These are phyloP conservation scores for Lophotis ruficrista DNA, from an alignment of 2,113 vertebrate species.

Conservation along the genomic window DNA sequence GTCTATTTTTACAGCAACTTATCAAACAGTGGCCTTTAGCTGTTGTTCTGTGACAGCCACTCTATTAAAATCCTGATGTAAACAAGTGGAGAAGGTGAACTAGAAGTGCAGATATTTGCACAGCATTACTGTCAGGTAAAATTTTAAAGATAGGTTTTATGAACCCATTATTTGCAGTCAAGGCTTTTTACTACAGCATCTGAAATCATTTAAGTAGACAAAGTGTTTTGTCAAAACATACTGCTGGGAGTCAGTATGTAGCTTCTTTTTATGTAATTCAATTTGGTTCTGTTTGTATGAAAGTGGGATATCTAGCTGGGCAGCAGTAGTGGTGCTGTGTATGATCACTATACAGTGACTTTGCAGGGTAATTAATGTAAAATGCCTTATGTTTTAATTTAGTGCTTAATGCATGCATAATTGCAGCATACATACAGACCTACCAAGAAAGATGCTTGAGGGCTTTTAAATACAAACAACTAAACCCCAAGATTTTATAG, in stretches of 20 bases:
- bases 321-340: conserved; percentile 50
- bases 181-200: conserved; percentile 83
- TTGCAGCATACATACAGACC: conserved; percentile 45
- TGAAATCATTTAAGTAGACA: conserved; percentile 87
- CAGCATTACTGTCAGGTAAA: conserved; percentile 84
- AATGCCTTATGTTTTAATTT: conserved; percentile 74
- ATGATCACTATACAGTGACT: conserved; percentile 69
- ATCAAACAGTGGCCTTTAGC: conserved; percentile 82
- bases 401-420: conserved; percentile 67
- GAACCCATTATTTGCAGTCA: conserved; percentile 84
- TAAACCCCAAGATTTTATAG: not conserved
- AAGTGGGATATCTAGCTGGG: conserved; percentile 76
- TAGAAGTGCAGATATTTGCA: conserved; percentile 81
- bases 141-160: conserved; percentile 84
- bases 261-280: conserved; percentile 82
- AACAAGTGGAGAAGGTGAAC: conserved; percentile 83
- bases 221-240: conserved; percentile 85
- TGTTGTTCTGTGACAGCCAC: conserved; percentile 81
- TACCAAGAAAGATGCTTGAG: conserved; percentile 14
- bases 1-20: conserved; percentile 80
- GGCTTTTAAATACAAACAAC: conserved; percentile 17
- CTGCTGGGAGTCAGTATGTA: conserved; percentile 78
- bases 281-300: conserved; percentile 76
- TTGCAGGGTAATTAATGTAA: conserved; percentile 73
- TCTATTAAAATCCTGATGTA: conserved; percentile 84